These are phyloP conservation scores for Allophyes oxyacanthae DNA, from an alignment of 2,888 invertebrate species.

Conservation along the genomic window DNA sequence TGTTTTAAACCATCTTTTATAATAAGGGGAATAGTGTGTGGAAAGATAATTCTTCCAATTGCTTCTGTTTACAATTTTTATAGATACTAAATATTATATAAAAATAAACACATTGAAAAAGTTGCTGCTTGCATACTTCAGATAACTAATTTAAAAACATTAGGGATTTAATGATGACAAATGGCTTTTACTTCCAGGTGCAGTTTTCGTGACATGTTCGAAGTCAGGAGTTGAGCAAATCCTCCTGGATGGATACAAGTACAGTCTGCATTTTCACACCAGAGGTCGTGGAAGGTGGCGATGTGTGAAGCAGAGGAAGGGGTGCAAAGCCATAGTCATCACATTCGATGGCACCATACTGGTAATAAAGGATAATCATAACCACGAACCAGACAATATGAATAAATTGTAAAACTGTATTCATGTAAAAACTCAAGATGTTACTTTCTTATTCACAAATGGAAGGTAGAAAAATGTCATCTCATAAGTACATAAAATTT, in stretches of 20 bases:
- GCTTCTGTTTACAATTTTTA: no score
- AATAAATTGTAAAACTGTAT: no score
- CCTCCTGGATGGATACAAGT: conserved; percentile 44
- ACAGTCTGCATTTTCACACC: conserved; percentile 40
- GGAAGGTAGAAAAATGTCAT: no score
- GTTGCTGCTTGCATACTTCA: no score
- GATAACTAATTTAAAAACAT: not conserved
- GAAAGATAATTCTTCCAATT: no score
- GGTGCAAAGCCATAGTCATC: conserved; percentile 56
- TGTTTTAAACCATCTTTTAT: no score
- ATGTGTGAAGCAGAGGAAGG: conserved; percentile 52
- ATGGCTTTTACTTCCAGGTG: not conserved
- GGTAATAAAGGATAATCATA: conserved; percentile 14
- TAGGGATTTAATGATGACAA: not conserved
- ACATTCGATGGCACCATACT: conserved; percentile 15
- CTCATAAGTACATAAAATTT: no score
- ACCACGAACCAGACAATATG: conserved; percentile 7
- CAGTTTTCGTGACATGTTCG: conserved; percentile 25
- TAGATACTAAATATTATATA: no score
- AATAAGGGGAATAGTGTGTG: no score
- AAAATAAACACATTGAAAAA: no score
- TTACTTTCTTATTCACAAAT: no score
- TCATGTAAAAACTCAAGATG: no score
- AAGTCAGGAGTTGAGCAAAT: conserved; percentile 56
- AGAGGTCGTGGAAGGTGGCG: conserved; percentile 49